Base-by-base conservation (phyloP, 2,888 invertebrate genomes). In the Rugalucina vietnamica region DNA sequence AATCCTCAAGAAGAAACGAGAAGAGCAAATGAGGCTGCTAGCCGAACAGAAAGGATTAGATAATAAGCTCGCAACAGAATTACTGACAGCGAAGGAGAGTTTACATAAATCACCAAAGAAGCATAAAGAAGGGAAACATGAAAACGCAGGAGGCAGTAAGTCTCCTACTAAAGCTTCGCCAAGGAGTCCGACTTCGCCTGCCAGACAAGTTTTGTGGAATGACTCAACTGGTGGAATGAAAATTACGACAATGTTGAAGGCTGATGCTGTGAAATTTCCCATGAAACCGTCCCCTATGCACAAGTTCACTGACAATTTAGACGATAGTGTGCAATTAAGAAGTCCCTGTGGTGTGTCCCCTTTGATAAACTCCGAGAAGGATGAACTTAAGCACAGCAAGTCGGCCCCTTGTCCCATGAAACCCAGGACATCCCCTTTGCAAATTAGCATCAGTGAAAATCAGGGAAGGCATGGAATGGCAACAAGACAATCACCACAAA, bases 1-100 rank as follows among this genome's bases (percentile, higher is more conserved):
- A 0, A 89, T 92, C n/a, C 91, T 93, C 21, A 90, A 88, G 76
- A 91, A 90, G 60, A 90, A 91, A 70, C 84, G 93, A 0, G 91
- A 93, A 54, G 92, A 93, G 70, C 57, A 76, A 79, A 87, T 87
- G 84, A 80, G 60, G 65, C 79, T 82, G 24, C 18, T 87, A 1
- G 82, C 84, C 0, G 79, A 81, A 29, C 71, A 75, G 27, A 71
- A 65, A 43, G 54, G 75, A 1, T 27, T 54, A 21, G 80, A 87
- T 36, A 81, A 78, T 39, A 74, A 79, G 34, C 36, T 76, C 21
- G 60, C 70, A 4, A 50, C 80, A 36, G 81, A 84, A 29, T 10
- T 87, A 70, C 65, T 87, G 21, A 54, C 79, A 21, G 77, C 87
- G 2, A 82, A 84, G 37, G 87, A 85, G 70, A 84, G 78, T 32